Conservation (phyloP, 2,888 invertebrate species). For the Phalangium opilio region DNA sequence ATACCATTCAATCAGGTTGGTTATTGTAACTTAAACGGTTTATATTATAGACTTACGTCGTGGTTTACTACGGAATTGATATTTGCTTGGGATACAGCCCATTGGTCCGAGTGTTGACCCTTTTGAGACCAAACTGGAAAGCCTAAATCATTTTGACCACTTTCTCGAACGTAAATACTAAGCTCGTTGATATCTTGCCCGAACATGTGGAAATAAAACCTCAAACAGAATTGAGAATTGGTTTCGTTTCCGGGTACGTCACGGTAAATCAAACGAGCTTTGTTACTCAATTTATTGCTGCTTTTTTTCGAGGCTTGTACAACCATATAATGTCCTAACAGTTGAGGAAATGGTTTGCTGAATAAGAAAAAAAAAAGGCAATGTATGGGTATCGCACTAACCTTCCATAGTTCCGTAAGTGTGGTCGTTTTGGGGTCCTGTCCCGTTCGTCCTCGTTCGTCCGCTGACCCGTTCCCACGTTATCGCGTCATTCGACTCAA, state of each 20-base stretch:
- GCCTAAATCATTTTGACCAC: slow-evolving; percentile 1
- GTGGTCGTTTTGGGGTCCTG: slow-evolving; percentile 13
- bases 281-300: slow-evolving; percentile 9
- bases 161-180: slow-evolving; percentile 8
- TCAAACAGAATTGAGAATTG: slow-evolving; percentile 12
- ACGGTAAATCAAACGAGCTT: slow-evolving; percentile 11
- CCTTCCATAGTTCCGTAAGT: slow-evolving; percentile 13
- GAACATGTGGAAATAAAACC: slow-evolving; percentile 29
- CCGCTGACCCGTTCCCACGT: slow-evolving; percentile 12
- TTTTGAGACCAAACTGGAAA: slow-evolving; percentile 11
- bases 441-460: not conserved
- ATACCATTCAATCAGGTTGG: not conserved
- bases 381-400: too few species aligned
- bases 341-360: too few species aligned
- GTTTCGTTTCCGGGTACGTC: slow-evolving; percentile 9
- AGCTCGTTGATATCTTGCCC: slow-evolving; percentile 23
- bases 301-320: slow-evolving; percentile 8
- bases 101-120: slow-evolving; percentile 9
- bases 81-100: slow-evolving; percentile 16
- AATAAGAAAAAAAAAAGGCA: too few species aligned
- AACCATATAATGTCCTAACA: slow-evolving; percentile 14
- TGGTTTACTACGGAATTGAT: slow-evolving; percentile 9
- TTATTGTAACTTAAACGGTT: not conserved
- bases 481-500: slow-evolving; percentile 6
- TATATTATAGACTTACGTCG: slow-evolving; percentile 8